These are phyloP conservation scores for Pampus argenteus DNA, from an alignment of 2,797 vertebrate species.

Conservation along the genomic window DNA sequence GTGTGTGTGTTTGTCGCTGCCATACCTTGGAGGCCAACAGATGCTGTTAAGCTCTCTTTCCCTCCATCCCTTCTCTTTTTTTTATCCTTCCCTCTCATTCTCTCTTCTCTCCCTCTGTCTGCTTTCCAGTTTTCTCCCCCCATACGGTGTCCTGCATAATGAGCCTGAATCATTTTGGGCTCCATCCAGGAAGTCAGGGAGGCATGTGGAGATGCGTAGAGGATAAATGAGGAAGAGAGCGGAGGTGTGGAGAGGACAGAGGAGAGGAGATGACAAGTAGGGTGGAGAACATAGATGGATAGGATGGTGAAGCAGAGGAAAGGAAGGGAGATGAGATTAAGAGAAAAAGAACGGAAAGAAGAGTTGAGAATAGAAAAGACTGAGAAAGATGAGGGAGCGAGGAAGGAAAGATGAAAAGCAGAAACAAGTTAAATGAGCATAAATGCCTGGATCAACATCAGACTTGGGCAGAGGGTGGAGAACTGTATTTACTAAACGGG, in stretches of 20 bases:
- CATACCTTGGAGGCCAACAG: slow-evolving; percentile 71
- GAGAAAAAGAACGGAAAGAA: background rate
- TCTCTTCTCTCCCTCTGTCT: slow-evolving; percentile 26
- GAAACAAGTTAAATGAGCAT: background rate
- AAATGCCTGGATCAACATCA: background rate
- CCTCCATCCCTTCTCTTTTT: slow-evolving; percentile 24
- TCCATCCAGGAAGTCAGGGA: slow-evolving; percentile 46
- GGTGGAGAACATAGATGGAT: background rate
- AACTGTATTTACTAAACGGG: too few relatives aligned
- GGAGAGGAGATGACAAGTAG: slow-evolving; percentile 9
- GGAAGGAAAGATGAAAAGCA: background rate
- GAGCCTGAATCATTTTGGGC: slow-evolving; percentile 75
- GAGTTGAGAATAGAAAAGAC: background rate
- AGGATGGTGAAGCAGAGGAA: background rate
- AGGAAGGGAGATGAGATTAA: background rate
- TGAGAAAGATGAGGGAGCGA: background rate
- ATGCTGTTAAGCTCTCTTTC: slow-evolving; percentile 65
- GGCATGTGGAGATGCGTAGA: slow-evolving; percentile 36
- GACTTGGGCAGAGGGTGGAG: background rate
- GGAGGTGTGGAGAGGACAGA: slow-evolving; percentile 18
- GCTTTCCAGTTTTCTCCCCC: slow-evolving; percentile 34
- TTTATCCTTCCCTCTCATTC: slow-evolving; percentile 27
- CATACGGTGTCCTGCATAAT: slow-evolving; percentile 67
- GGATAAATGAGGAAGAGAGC: slow-evolving; percentile 13
- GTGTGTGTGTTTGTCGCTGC: slow-evolving; percentile 25